These are phyloP conservation scores for Colaptes auratus DNA, from an alignment of 2,113 vertebrate species.

Conservation along the genomic window DNA sequence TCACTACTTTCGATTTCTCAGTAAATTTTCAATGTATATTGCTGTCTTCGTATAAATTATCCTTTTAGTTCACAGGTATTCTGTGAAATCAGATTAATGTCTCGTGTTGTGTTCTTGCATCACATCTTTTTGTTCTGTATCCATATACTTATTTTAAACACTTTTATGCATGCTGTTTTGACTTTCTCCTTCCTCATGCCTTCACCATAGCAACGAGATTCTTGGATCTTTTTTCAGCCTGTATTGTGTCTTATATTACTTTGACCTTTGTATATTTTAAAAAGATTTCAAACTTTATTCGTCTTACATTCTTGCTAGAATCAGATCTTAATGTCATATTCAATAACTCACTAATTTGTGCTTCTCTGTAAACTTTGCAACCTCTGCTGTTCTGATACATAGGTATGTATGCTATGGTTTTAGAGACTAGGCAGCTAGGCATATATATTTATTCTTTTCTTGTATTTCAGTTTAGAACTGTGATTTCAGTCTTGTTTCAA, in stretches of 20 bases:
- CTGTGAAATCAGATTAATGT: not conserved
- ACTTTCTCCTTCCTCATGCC: slow-evolving; percentile 23
- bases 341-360: not conserved
- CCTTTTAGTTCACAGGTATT: not conserved
- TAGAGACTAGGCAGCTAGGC: not conserved
- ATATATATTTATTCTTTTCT: not conserved
- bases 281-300: not conserved
- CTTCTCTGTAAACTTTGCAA: not conserved
- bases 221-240: slow-evolving; percentile 24
- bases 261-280: not conserved
- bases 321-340: not conserved
- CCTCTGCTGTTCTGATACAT: not conserved
- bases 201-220: slow-evolving; percentile 65
- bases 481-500: not conserved
- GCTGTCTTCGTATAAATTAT: not conserved
- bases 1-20: not conserved
- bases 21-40: not conserved
- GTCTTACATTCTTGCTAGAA: not conserved
- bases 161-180: slow-evolving; percentile 31
- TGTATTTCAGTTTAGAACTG: not conserved
- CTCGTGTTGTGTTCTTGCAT: not conserved
- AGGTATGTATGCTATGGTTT: not conserved
- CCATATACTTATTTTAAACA: not conserved
- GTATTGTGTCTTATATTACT: not conserved
- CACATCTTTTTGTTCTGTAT: not conserved